phyloP scores from a whole-genome alignment of 2,113 vertebrate genomes.

The Tachuris rubrigastra region DNA sequence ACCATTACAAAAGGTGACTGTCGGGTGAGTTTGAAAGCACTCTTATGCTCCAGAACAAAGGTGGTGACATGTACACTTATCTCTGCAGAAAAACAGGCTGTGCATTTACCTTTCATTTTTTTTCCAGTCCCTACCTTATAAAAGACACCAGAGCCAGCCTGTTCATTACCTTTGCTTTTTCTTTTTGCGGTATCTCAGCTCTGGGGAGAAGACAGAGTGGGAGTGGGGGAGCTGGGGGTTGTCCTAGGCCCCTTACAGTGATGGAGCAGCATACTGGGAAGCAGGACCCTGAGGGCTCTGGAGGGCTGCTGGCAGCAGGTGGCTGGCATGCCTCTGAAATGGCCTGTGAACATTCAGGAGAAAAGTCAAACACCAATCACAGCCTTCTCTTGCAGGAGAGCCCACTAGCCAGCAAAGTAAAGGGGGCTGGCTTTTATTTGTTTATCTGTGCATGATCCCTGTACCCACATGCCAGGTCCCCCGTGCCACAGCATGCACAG shows the following conservation, averaged over 20 bases:
- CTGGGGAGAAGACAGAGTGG: neutral
- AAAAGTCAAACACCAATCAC: conserved; percentile 12
- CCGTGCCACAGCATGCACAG: neutral
- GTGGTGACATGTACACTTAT: neutral
- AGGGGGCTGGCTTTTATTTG: neutral
- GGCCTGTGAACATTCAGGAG: neutral
- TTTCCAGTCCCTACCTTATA: neutral
- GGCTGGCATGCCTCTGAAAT: conserved; percentile 25
- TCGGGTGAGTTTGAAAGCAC: neutral
- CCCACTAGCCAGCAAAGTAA: neutral
- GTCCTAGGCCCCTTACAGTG: neutral
- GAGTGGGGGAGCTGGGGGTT: neutral
- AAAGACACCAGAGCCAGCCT: neutral
- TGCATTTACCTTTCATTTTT: neutral
- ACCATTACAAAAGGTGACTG: neutral
- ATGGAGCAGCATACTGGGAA: neutral
- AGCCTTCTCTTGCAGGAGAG: conserved; percentile 29
- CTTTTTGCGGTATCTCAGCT: neutral
- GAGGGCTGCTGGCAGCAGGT: neutral
- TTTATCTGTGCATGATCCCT: neutral
- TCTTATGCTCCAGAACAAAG: neutral
- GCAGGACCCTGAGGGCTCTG: rapidly evolving
- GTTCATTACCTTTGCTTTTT: neutral
- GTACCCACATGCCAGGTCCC: neutral
- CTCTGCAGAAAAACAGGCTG: neutral